These are phyloP conservation scores for Parazoanthus darwini DNA, from an alignment of 92 coral and sea anemone genomes.

Conservation along the genomic window DNA sequence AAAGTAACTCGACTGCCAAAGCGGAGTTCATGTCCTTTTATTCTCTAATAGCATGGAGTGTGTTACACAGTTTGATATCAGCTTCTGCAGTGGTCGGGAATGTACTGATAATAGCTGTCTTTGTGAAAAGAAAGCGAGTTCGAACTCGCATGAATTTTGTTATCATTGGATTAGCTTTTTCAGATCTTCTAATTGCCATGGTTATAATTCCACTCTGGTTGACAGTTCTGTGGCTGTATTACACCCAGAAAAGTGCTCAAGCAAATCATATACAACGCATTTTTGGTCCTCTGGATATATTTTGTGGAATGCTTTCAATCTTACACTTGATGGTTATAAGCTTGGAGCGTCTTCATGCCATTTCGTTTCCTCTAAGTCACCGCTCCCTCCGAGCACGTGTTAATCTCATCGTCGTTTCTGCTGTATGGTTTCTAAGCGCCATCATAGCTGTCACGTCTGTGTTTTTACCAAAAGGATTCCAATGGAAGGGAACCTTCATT, in stretches of 20 bases:
- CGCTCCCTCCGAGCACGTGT: constrained; percentile 57
- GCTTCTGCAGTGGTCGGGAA: constrained; percentile 63
- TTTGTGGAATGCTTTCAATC: constrained; percentile 78
- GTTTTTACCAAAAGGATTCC: constrained; percentile 70
- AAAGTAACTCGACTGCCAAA: not conserved
- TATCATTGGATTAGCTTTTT: constrained; percentile 70
- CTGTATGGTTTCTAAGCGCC: constrained; percentile 63
- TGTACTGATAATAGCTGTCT: constrained; percentile 62
- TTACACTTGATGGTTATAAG: constrained; percentile 78
- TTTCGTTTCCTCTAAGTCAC: constrained; percentile 72
- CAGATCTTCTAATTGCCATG: constrained; percentile 69
- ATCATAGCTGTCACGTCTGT: constrained; percentile 60
- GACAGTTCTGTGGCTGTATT: constrained; percentile 54
- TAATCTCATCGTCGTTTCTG: constrained; percentile 48
- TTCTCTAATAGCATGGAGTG: constrained; percentile 54
- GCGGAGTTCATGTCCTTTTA: constrained; percentile 36
- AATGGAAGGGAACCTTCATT: constrained; percentile 82
- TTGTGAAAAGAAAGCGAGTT: constrained; percentile 57
- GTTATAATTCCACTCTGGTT: constrained; percentile 68
- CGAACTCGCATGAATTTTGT: constrained; percentile 76
- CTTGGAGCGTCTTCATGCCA: constrained; percentile 74
- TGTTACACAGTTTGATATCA: constrained; percentile 59
- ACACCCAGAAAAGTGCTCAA: constrained; percentile 28
- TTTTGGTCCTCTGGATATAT: constrained; percentile 76
- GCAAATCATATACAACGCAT: constrained; percentile 46